Evolutionary conservation across 2,888 invertebrate species (phyloP).

Genomic region (Aleiodes leptofemur): DNA sequence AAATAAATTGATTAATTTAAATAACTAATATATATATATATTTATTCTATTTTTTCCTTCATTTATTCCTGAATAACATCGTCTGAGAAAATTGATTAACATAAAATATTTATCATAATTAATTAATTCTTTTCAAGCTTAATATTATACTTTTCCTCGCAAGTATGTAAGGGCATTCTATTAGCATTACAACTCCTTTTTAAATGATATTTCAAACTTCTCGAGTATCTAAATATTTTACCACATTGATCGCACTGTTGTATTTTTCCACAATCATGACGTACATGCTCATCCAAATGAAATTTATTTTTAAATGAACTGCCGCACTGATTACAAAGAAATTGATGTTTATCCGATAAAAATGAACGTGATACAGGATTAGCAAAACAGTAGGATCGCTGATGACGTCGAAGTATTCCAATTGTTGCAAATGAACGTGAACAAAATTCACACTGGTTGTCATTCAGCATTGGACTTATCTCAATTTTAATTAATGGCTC

Average conservation of each 20-base stretch:
- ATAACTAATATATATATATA: background rate
- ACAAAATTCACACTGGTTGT: conserved; percentile 35
- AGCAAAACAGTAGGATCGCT: conserved; percentile 40
- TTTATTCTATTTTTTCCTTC: background rate
- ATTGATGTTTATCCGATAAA: conserved; percentile 19
- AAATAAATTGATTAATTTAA: too few relatives aligned
- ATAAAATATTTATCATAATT: background rate
- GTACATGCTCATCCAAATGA: conserved; percentile 48
- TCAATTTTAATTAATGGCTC: background rate
- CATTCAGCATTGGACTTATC: background rate
- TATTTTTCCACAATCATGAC: conserved; percentile 58
- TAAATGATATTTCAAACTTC: conserved; percentile 34
- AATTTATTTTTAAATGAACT: conserved; percentile 49
- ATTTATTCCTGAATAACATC: background rate
- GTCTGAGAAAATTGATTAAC: background rate
- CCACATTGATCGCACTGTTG: conserved; percentile 42
- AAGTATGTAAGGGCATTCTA: background rate
- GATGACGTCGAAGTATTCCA: conserved; percentile 29
- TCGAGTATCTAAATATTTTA: conserved; percentile 36
- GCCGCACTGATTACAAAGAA: conserved; percentile 50
- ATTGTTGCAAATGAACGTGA: conserved; percentile 25
- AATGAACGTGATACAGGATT: conserved; percentile 46
- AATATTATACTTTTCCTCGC: background rate
- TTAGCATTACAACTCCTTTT: conserved; percentile 28
- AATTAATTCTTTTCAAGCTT: background rate